A percentile compares a stretch with the other conserved stretches of the same genome.
Conservation (phyloP, 2,113 vertebrate genomes). For the Indri indri region DNA sequence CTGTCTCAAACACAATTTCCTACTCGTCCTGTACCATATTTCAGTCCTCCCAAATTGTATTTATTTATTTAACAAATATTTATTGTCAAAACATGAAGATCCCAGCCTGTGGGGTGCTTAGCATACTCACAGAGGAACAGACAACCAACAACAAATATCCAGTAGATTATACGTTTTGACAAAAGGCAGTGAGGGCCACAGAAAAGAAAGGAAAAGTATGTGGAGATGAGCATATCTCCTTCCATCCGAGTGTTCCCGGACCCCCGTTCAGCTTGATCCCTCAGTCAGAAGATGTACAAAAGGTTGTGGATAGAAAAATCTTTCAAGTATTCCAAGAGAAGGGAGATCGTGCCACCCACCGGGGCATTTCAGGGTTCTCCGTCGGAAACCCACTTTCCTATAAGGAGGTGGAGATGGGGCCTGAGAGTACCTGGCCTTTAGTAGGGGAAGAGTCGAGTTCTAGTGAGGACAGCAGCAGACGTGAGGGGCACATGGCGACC, state of each 20-base stretch:
- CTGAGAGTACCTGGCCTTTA: background rate
- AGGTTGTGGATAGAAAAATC: background rate
- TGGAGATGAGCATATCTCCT: background rate
- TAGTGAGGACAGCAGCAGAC: background rate
- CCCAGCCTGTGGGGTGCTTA: background rate
- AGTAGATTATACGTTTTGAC: background rate
- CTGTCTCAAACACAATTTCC: background rate
- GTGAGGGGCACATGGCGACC: background rate
- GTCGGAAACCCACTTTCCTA: background rate
- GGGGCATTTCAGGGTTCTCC: background rate
- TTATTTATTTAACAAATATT: background rate
- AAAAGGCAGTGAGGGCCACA: accelerated
- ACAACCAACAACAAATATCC: too few species aligned
- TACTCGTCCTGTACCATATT: background rate
- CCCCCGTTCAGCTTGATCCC: background rate
- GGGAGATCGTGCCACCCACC: background rate
- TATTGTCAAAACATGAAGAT: background rate
- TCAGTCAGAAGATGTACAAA: background rate
- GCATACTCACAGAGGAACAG: background rate
- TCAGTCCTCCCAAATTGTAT: background rate
- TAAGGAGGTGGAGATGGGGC: background rate
- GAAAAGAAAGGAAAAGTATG: background rate
- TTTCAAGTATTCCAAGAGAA: background rate
- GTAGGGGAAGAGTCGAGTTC: background rate
- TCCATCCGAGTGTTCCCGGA: background rate